Percentiles rank a stretch among this genome's conserved stretches.
Conservation (phyloP, 2,888 invertebrate genomes). For the Melieria picta region DNA sequence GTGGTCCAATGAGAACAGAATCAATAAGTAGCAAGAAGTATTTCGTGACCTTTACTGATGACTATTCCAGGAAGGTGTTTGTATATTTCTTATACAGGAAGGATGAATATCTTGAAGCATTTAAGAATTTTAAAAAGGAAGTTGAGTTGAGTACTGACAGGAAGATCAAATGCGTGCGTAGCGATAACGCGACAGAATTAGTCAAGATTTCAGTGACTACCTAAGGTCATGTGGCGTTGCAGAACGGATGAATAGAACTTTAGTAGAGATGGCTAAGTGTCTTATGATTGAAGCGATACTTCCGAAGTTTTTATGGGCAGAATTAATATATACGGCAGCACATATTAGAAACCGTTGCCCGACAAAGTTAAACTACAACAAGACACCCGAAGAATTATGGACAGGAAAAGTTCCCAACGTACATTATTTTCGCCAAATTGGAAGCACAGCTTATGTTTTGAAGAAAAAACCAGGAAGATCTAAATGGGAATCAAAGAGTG, state of each 20-base stretch:
- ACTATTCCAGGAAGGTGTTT: no score
- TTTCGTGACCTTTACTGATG: slow-evolving; percentile 39
- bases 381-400: slow-evolving; percentile 38
- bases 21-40: slow-evolving; percentile 32
- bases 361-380: slow-evolving; percentile 22
- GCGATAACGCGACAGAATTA: not conserved
- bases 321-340: slow-evolving; percentile 32
- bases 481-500: slow-evolving; percentile 27
- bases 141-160: no score
- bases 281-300: slow-evolving; percentile 4
- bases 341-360: slow-evolving; percentile 34
- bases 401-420: slow-evolving; percentile 28
- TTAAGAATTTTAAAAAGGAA: no score
- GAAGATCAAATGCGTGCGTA: no score
- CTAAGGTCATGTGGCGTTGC: slow-evolving; percentile 6
- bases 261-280: slow-evolving; percentile 11
- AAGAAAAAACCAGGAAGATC: slow-evolving; percentile 23
- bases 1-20: no score
- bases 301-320: slow-evolving; percentile 23
- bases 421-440: slow-evolving; percentile 29
- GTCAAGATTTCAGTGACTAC: not conserved
- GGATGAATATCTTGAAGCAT: no score
- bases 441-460: slow-evolving; percentile 21
- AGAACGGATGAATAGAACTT: slow-evolving; percentile 6
- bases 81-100: no score